Conservation (phyloP, 2,797 vertebrate genomes). For the Cichlasoma orientale region DNA sequence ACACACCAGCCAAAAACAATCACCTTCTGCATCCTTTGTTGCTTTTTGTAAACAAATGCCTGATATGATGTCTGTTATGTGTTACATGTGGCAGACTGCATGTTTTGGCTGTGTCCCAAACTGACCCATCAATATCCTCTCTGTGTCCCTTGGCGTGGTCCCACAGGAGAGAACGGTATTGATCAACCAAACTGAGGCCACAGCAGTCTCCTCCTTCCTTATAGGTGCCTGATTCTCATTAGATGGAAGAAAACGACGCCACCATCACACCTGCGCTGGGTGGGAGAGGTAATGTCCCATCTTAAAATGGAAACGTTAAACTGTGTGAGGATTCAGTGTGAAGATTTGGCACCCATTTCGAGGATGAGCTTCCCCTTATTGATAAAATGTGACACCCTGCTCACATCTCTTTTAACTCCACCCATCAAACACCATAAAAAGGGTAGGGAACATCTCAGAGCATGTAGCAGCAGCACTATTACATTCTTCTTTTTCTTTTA, state of each 20-base stretch:
- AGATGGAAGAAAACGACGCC: not conserved
- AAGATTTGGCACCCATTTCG: not conserved
- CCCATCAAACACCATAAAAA: rapidly evolving
- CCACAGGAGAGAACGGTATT: not conserved
- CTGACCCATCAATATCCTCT: not conserved
- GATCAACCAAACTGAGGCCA: not conserved
- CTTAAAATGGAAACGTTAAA: not conserved
- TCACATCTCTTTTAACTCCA: not conserved
- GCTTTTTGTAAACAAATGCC: not conserved
- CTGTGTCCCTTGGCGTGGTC: not conserved
- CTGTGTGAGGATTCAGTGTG: not conserved
- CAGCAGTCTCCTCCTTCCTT: not conserved
- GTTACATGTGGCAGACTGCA: not conserved
- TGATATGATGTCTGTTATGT: not conserved
- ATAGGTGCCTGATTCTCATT: not conserved
- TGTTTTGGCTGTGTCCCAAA: not conserved
- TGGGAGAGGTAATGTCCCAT: not conserved
- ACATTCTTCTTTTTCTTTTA: not conserved
- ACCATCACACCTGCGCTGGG: not conserved
- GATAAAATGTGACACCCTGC: not conserved
- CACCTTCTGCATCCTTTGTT: not conserved
- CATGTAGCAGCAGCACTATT: too few species aligned
- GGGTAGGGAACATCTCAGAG: not conserved
- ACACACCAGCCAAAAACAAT: rapidly evolving
- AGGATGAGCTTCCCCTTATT: not conserved